Evolutionary conservation across 2,888 invertebrate genomes (phyloP), one percentile per base, ranked within the genome.

Genomic region (Leptodirus hochenwartii): DNA sequence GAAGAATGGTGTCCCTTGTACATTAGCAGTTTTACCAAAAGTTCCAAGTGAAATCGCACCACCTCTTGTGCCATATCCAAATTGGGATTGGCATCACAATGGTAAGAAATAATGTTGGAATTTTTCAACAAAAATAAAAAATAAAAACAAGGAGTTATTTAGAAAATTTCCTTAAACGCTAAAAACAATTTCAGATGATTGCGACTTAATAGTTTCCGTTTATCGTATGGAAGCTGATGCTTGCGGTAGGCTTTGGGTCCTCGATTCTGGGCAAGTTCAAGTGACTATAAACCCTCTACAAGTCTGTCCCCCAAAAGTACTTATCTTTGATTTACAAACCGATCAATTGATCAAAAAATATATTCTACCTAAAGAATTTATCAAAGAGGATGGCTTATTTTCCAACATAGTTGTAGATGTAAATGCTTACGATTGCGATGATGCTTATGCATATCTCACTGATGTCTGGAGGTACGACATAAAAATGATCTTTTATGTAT

Each of bases 251-350:
- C 56, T 84, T 4, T 84, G 82, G 82, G 39, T 80, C 0, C 55
- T 84, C 34, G 82, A 84, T 51, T 77, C 80, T 0, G 84, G 84
- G 1, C 71, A 76, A 45, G 66, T 75, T 3, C 67, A 81, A 42
- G 67, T 71, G 1, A 70, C 69, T 10, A 64, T 66, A n/a, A 58
- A 58, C 29, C 64, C 77, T 0, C 65, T 65, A 35, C 77, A 75
- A 47, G 51, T 73, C 4, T 2, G 45, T 68, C 2, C 46, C 15
- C 39, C 30, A 20, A 29, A 25, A 17, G 29, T 34, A 11, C 36
- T 25, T 25, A 34, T 34, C 30, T 36, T 30, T 29, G 34, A 84
- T 44, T 56, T 84, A 14, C 48, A 55, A 14, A 75, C 69, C 1
- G 74, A 82, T 45, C 46, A 56, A 32, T 46, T 71, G 6, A 45